These are phyloP conservation scores for Chalcis sispes DNA, from an alignment of 2,888 invertebrate species.

Conservation along the genomic window DNA sequence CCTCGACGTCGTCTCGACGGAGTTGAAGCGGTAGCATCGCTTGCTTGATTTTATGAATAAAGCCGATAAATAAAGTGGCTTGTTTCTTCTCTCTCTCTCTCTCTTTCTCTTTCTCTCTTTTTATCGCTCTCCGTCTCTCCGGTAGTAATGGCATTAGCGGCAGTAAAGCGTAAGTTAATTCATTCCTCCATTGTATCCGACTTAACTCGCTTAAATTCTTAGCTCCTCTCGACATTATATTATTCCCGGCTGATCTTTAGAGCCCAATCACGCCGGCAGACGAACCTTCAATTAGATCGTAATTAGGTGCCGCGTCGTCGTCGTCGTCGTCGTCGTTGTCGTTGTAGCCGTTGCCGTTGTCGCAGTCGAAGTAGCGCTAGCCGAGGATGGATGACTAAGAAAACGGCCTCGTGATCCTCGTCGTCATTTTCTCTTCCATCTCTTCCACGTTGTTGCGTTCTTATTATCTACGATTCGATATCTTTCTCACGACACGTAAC, in stretches of 20 bases:
- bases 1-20: neutral
- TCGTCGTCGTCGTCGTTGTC: no score
- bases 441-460: neutral
- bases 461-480: slow-evolving; percentile 26
- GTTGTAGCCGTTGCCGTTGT: no score
- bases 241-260: slow-evolving; percentile 35
- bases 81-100: slow-evolving; percentile 4
- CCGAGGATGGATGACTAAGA: no score
- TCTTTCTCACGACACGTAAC: slow-evolving; percentile 35
- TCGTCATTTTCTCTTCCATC: no score
- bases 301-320: slow-evolving; percentile 36
- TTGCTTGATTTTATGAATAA: slow-evolving; percentile 48
- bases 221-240: slow-evolving; percentile 27
- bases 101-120: neutral
- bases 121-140: neutral
- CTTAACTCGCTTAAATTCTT: slow-evolving; percentile 50
- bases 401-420: no score
- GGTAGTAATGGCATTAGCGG: slow-evolving; percentile 40
- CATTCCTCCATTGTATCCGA: slow-evolving; percentile 46
- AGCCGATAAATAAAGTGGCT: slow-evolving; percentile 51
- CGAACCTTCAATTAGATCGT: slow-evolving; percentile 45
- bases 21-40: neutral
- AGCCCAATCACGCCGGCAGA: slow-evolving; percentile 30
- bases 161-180: slow-evolving; percentile 52
- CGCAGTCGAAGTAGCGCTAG: no score